Percentiles rank a stretch among this genome's conserved stretches.
phyloP scores from a whole-genome alignment of 2,797 vertebrate genomes.

The Meda fulgida region DNA sequence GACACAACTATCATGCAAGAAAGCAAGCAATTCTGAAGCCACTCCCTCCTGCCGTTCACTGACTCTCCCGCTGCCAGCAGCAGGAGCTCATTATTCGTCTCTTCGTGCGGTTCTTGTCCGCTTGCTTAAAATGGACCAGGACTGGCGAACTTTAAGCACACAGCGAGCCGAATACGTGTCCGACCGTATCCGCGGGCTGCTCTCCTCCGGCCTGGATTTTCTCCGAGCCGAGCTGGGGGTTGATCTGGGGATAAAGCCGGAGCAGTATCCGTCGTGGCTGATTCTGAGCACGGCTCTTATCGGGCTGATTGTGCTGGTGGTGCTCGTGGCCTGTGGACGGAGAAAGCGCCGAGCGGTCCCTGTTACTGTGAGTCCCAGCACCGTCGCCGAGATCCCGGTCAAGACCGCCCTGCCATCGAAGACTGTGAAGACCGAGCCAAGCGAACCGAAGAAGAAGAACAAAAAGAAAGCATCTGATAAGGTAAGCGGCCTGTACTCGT shows the following conservation, averaged over 20 bases:
- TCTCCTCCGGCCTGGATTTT: slow-evolving; percentile 83
- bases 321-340: slow-evolving; percentile 73
- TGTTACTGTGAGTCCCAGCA: slow-evolving; percentile 40
- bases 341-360: slow-evolving; percentile 67
- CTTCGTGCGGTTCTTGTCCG: slow-evolving; percentile 21
- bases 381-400: slow-evolving; percentile 61
- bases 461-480: slow-evolving; percentile 86
- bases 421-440: slow-evolving; percentile 71
- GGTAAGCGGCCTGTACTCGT: slow-evolving; percentile 63
- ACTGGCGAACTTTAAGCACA: slow-evolving; percentile 79
- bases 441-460: slow-evolving; percentile 84
- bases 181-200: slow-evolving; percentile 80
- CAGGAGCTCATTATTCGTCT: slow-evolving; percentile 6
- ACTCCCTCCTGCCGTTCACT: slow-evolving; percentile 21
- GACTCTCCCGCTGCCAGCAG: slow-evolving; percentile 17
- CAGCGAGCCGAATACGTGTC: slow-evolving; percentile 87
- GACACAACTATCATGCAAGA: slow-evolving; percentile 13
- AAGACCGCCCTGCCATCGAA: slow-evolving; percentile 54
- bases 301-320: slow-evolving; percentile 76
- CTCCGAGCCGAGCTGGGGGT: slow-evolving; percentile 84
- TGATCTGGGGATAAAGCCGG: slow-evolving; percentile 86
- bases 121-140: slow-evolving; percentile 79
- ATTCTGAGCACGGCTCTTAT: slow-evolving; percentile 77
- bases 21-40: slow-evolving; percentile 23
- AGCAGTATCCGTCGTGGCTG: slow-evolving; percentile 86